phyloP scores from a whole-genome alignment of 2,113 vertebrate genomes.

The Oryzias woworae region DNA sequence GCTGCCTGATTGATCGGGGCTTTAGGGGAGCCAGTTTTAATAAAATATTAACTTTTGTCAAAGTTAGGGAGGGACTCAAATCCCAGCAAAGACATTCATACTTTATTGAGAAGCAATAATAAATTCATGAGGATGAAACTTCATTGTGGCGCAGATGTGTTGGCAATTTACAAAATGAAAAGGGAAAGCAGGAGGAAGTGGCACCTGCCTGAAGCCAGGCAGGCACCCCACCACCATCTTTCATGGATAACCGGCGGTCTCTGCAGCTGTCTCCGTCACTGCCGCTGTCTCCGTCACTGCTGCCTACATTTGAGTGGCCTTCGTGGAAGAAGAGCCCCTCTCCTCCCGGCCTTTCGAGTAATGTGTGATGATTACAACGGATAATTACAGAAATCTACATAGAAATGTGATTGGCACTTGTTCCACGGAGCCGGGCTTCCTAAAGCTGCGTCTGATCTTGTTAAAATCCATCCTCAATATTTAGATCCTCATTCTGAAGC shows the following conservation, averaged over 20 bases:
- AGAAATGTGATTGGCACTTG: conserved; percentile 62
- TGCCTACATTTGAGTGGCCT: not conserved
- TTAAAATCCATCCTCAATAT: conserved; percentile 57
- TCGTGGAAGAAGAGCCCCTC: conserved; percentile 19
- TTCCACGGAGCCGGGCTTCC: conserved; percentile 45
- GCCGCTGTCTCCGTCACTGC: conserved; percentile 5
- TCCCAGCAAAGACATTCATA: too few species aligned
- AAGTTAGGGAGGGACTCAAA: too few species aligned
- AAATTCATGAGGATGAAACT: too few species aligned
- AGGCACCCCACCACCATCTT: too few species aligned
- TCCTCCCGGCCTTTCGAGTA: conserved; percentile 24
- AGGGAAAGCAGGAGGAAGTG: too few species aligned
- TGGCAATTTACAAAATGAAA: too few species aligned
- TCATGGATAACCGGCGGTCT: conserved; percentile 18
- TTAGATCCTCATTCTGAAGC: conserved; percentile 55
- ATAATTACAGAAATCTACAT: conserved; percentile 69
- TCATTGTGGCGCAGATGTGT: too few species aligned
- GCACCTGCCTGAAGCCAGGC: too few species aligned
- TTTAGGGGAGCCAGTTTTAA: too few species aligned
- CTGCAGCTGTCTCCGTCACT: conserved; percentile 22
- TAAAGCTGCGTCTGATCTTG: conserved; percentile 42
- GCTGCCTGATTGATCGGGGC: too few species aligned
- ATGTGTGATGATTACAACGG: conserved; percentile 44
- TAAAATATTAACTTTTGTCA: too few species aligned
- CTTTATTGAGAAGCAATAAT: too few species aligned